These are phyloP conservation scores for Periparus ater DNA, from an alignment of 2,797 vertebrate genomes.

Conservation along the genomic window DNA sequence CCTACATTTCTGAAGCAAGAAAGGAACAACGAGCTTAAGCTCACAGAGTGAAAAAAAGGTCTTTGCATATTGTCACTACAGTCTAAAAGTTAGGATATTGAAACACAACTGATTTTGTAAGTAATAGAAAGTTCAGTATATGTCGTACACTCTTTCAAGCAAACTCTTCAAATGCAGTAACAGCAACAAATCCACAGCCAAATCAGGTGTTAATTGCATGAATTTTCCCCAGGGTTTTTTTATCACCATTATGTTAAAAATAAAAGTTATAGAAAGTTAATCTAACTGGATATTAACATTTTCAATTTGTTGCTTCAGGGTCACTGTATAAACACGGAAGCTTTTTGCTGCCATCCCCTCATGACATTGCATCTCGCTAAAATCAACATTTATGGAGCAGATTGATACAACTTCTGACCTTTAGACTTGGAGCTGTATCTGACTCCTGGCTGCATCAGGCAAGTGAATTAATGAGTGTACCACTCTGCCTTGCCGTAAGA, in stretches of 20 bases:
- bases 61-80: background rate
- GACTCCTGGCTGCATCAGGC: conserved; percentile 36
- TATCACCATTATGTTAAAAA: conserved; percentile 53
- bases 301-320: conserved; percentile 64
- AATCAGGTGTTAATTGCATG: conserved; percentile 28
- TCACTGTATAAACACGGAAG: background rate
- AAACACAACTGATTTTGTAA: background rate
- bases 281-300: conserved; percentile 65
- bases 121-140: background rate
- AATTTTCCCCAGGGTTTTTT: conserved; percentile 24
- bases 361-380: background rate
- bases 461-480: conserved; percentile 62
- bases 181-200: background rate
- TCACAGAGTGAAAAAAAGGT: background rate
- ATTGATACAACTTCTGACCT: conserved; percentile 66
- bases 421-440: conserved; percentile 37
- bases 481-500: background rate
- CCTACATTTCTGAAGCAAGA: background rate
- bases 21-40: background rate
- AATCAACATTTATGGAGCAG: conserved; percentile 30
- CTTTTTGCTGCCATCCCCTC: conserved; percentile 9
- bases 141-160: background rate
- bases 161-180: background rate
- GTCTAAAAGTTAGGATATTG: background rate
- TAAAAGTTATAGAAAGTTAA: conserved; percentile 46